These are phyloP conservation scores for Hippasteria phrygiana DNA, from an alignment of 53 echinoderm and acorn worm genomes.

Conservation along the genomic window DNA sequence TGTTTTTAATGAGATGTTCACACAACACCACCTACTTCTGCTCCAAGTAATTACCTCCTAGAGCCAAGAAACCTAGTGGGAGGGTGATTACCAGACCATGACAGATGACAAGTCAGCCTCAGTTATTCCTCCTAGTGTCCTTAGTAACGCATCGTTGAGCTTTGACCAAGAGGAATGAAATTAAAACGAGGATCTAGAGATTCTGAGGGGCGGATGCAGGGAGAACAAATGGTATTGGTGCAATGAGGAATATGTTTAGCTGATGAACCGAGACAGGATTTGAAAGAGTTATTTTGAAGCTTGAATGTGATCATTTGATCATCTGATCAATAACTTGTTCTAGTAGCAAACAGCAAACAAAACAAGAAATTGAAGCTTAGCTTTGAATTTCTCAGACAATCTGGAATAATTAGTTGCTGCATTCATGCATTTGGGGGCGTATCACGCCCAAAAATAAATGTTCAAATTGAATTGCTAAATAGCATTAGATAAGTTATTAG, in stretches of 20 bases:
- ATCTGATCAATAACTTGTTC: too few species aligned
- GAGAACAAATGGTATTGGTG: background rate
- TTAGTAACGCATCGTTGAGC: slow-evolving; percentile 37
- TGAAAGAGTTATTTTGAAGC: too few species aligned
- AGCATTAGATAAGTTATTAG: too few species aligned
- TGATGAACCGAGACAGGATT: background rate
- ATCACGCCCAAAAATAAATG: too few species aligned
- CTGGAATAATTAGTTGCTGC: too few species aligned
- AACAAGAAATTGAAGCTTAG: too few species aligned
- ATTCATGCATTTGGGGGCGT: too few species aligned
- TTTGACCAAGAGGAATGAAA: slow-evolving; percentile 34
- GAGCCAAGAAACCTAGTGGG: background rate
- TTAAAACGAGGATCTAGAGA: background rate
- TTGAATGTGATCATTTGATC: too few species aligned
- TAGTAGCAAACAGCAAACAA: too few species aligned
- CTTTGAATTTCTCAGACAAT: too few species aligned
- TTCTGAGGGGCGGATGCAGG: background rate
- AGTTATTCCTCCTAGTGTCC: slow-evolving; percentile 15
- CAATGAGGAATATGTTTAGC: background rate
- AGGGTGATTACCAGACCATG: background rate
- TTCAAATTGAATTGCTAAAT: too few species aligned
- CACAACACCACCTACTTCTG: background rate
- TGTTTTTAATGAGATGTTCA: slow-evolving; percentile 14
- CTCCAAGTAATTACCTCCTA: background rate
- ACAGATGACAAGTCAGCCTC: background rate